phyloP scores from a whole-genome alignment of 2,113 vertebrate genomes.

The Jaculus jaculus region DNA sequence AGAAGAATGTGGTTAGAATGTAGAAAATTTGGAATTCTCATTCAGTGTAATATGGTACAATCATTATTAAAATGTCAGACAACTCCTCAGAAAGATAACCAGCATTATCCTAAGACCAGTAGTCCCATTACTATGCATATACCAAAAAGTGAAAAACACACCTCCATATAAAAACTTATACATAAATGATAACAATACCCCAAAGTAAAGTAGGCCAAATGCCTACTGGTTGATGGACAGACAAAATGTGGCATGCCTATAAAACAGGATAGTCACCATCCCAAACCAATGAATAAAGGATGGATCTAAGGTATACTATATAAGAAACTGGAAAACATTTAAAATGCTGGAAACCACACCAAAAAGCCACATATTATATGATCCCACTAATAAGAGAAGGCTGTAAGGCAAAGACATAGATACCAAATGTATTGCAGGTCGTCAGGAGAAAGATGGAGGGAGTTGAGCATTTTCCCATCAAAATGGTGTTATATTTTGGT shows the following conservation, averaged over 20 bases:
- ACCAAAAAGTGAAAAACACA: not conserved
- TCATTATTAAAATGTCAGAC: not conserved
- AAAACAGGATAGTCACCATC: not conserved
- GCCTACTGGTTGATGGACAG: not conserved
- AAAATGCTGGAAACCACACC: not conserved
- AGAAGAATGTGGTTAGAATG: not conserved
- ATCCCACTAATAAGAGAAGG: not conserved
- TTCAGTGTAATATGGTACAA: not conserved
- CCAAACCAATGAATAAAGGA: not conserved
- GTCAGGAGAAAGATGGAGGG: not conserved
- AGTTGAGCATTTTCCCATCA: not conserved
- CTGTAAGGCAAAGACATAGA: not conserved
- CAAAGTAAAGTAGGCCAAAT: not conserved
- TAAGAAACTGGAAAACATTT: not conserved
- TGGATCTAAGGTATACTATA: not conserved
- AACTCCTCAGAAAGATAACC: conserved; percentile 6
- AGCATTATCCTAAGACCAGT: not conserved
- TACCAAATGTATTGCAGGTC: not conserved
- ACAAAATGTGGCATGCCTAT: not conserved
- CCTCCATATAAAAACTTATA: not conserved
- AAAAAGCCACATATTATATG: not conserved
- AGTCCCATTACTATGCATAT: not conserved
- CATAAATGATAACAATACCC: not conserved
- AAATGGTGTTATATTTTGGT: not conserved
- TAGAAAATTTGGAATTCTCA: not conserved